Base-by-base conservation (phyloP, 2,113 vertebrate species). In the Protobothrops flavoviridis region DNA sequence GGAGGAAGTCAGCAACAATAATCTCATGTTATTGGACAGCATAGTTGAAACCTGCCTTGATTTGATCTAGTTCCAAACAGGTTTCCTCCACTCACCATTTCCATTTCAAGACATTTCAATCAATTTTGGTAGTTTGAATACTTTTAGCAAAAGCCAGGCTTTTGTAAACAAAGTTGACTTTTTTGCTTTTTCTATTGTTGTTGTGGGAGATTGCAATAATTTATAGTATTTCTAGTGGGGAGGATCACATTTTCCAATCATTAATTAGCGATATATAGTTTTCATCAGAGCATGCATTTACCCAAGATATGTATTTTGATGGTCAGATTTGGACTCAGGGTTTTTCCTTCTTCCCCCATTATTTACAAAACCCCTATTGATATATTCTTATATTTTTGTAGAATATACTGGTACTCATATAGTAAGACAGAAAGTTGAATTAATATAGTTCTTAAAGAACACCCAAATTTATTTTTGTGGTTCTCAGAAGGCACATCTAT, bases 61-160 rank as follows among this genome's bases (percentile, higher is more conserved):
- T 95, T 95, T 97, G 96, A 97, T 95, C 96, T 88, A 59, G 94
- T 95, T 95, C 97, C 96, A 97, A 96, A 94, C 93, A 93, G 93
- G 95, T 95, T 96, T 97, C 95, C 92, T 95, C 95, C 95, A 96
- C 85, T 94, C 91, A 33, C 86, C 24, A 93, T 96, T 96, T 95
- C 95, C 96, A 95, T 93, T 50, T 94, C 96, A 90, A 95, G 87
- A 94, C n/a, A 50, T 92, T 92, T 90, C 89, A 88, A 92, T 91
- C 39, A 92, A 92, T 94, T 92, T 92, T 69, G 93, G 93, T 0
- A 7, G 57, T 61, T 87, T 88, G 86, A 92, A 91, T 94, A 61
- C 85, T 1, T 92, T 39, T 8, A 85, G 23, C 74, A 92, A 94
- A 90, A 92, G 33, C 29, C 50, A 8, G 0, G 13, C 12, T 92